A percentile compares a stretch with the other conserved stretches of the same genome.
Conservation (phyloP, 1,140 invertebrate genomes). For the Hyphantria cunea region DNA sequence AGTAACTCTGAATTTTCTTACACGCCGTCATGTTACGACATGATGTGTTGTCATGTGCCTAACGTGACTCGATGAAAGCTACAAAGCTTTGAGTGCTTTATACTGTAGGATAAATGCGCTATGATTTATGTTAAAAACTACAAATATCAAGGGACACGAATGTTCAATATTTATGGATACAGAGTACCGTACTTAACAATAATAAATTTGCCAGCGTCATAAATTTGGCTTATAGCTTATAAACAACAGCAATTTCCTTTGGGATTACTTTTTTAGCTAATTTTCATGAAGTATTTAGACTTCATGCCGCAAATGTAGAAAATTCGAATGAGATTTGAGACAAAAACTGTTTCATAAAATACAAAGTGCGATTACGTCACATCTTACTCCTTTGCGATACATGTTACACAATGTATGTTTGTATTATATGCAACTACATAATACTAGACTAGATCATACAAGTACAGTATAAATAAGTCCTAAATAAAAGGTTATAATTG, state of each 20-base stretch:
- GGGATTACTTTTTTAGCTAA: conserved; percentile 15
- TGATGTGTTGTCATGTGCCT: too few species aligned
- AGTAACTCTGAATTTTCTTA: too few species aligned
- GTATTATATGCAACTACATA: too few species aligned
- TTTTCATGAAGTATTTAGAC: conserved; percentile 14
- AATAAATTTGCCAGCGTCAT: conserved; percentile 8
- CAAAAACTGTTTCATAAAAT: conserved; percentile 1
- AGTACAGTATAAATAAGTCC: too few species aligned
- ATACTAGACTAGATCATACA: too few species aligned
- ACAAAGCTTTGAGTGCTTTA: neutral
- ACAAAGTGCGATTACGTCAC: too few species aligned
- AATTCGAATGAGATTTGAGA: conserved; percentile 3
- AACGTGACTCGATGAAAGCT: too few species aligned
- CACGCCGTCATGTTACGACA: too few species aligned
- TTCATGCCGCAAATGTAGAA: conserved; percentile 10
- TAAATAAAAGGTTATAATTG: too few species aligned
- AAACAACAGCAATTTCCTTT: conserved; percentile 23
- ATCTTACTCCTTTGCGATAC: too few species aligned
- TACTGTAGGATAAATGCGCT: neutral
- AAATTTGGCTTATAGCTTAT: conserved; percentile 6
- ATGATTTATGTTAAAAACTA: neutral
- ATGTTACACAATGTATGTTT: too few species aligned
- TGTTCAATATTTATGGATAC: neutral
- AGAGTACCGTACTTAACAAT: neutral
- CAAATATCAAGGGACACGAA: neutral